Evolutionary conservation across 2,888 invertebrate genomes (phyloP).

Genomic region (Patella ulyssiponensis): DNA sequence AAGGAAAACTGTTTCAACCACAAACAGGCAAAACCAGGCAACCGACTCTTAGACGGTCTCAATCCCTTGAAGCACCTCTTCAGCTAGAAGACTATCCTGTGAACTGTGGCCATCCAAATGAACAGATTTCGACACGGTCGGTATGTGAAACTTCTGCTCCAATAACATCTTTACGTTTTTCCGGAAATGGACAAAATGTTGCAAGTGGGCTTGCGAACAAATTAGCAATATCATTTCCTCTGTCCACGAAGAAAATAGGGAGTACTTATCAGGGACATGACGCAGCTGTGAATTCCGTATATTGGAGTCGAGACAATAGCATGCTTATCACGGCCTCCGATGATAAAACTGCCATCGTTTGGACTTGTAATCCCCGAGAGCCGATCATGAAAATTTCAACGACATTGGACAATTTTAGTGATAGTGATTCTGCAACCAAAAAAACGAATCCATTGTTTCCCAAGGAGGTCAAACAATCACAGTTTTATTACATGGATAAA

Average conservation of each 20-base stretch:
- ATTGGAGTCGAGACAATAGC: constrained; percentile 63
- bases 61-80: constrained; percentile 4
- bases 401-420: constrained; percentile 46
- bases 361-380: constrained; percentile 60
- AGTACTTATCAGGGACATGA: constrained; percentile 62
- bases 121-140: constrained; percentile 43
- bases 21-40: constrained; percentile 37
- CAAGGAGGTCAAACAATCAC: constrained; percentile 63
- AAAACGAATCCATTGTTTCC: constrained; percentile 49
- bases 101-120: constrained; percentile 46
- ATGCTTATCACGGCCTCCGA: constrained; percentile 65
- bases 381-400: constrained; percentile 60
- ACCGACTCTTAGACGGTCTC: neutral
- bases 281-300: constrained; percentile 56
- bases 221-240: constrained; percentile 59
- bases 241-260: constrained; percentile 58
- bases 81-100: constrained; percentile 53
- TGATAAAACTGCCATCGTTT: constrained; percentile 65
- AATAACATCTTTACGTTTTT: constrained; percentile 49
- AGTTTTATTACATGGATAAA: constrained; percentile 71
- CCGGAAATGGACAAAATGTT: constrained; percentile 62
- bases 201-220: constrained; percentile 67
- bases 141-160: constrained; percentile 60
- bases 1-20: constrained; percentile 59
- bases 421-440: constrained; percentile 20